A percentile compares a stretch with the other conserved stretches of the same genome.
phyloP scores from a whole-genome alignment of 2,797 vertebrate genomes.

The Onychomys arenicola region DNA sequence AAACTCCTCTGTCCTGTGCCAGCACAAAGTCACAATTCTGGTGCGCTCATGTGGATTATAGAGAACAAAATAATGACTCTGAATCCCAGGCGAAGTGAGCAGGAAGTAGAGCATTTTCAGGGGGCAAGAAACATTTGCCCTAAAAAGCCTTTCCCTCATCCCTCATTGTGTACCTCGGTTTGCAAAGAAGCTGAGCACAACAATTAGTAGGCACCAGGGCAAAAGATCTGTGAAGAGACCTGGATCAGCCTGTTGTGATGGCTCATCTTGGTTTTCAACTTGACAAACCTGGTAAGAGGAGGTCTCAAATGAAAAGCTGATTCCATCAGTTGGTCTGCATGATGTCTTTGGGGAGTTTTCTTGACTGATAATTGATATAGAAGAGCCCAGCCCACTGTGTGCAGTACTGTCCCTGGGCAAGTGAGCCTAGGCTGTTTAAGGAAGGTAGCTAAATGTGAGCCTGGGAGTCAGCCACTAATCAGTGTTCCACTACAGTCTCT shows the following conservation, averaged over 20 bases:
- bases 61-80: neutral
- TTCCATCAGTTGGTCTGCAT: neutral
- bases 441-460: neutral
- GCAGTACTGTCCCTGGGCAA: neutral
- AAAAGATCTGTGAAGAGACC: neutral
- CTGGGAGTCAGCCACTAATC: neutral
- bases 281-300: neutral
- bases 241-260: neutral
- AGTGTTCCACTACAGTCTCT: neutral
- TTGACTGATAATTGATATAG: neutral
- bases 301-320: neutral
- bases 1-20: neutral
- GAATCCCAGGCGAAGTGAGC: neutral
- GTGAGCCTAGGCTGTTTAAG: neutral
- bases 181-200: neutral
- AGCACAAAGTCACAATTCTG: neutral
- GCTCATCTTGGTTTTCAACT: neutral
- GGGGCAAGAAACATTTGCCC: neutral
- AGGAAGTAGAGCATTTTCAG: neutral
- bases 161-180: neutral
- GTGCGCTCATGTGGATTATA: fast-evolving
- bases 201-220: neutral
- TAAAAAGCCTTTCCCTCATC: neutral
- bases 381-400: neutral
- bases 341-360: neutral